These are phyloP conservation scores for Nasonia longicornis DNA, from an alignment of 1,140 invertebrate species.

Conservation along the genomic window DNA sequence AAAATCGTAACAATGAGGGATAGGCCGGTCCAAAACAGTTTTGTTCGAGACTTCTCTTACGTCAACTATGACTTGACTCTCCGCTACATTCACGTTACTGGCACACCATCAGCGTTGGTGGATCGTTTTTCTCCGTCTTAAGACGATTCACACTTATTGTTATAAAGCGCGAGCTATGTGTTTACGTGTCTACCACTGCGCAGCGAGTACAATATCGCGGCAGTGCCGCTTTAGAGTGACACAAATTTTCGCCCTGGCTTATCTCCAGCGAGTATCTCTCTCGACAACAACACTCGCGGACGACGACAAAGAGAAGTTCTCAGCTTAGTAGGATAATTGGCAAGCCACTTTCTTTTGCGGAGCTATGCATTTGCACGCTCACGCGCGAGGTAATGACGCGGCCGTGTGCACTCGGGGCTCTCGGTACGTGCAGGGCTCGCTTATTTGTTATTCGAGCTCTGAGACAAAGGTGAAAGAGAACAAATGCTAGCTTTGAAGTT, in stretches of 20 bases:
- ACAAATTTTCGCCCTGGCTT: constrained; percentile 11
- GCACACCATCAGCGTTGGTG: not conserved
- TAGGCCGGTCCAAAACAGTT: no score
- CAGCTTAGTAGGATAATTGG: constrained; percentile 26
- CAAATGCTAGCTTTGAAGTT: not conserved
- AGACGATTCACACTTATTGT: constrained; percentile 13
- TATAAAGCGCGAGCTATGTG: no score
- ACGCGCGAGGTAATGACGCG: constrained; percentile 7
- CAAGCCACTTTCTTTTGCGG: constrained; percentile 30
- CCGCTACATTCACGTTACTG: no score
- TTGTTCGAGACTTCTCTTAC: no score
- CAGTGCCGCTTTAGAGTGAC: constrained; percentile 4
- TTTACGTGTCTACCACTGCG: not conserved
- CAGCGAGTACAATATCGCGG: not conserved
- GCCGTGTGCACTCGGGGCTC: not conserved
- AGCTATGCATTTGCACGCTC: constrained; percentile 12
- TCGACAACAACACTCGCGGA: not conserved
- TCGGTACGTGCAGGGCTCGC: no score
- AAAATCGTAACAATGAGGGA: no score
- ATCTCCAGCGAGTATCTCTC: constrained; percentile 17
- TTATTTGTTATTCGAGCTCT: no score
- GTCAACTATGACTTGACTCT: no score
- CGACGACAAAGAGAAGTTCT: constrained; percentile 20
- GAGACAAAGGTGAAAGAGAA: not conserved
- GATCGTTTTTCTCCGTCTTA: no score